Evolutionary conservation across 1,140 invertebrate species (phyloP).

Genomic region (Cydia pomonella): DNA sequence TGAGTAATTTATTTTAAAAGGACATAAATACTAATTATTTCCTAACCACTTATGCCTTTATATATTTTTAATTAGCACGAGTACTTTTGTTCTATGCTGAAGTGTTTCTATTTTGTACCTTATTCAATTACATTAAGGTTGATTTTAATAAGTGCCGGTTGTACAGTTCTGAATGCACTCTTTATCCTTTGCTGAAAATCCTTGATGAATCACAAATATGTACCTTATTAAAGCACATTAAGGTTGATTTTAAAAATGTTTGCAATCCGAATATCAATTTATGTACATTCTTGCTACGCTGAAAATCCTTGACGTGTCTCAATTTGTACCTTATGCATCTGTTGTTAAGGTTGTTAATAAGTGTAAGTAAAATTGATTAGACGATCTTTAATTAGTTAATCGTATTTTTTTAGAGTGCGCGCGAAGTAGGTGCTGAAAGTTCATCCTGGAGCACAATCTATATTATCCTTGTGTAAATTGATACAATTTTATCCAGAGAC

Average conservation of each 20-base stretch:
- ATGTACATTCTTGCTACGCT: not conserved
- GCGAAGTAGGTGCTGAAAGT: not conserved
- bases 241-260: not conserved
- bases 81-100: not conserved
- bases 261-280: not conserved
- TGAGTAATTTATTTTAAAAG: not conserved
- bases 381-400: not conserved
- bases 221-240: not conserved
- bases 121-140: not conserved
- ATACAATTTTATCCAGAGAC: too few species aligned
- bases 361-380: not conserved
- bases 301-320: not conserved
- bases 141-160: not conserved
- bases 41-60: not conserved
- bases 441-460: too few species aligned
- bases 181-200: not conserved
- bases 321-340: not conserved
- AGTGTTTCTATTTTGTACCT: not conserved
- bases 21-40: not conserved
- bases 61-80: not conserved
- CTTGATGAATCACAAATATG: not conserved
- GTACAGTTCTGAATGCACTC: not conserved
- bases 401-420: not conserved
- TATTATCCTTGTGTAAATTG: too few species aligned
- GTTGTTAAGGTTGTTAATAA: not conserved